Conservation (phyloP, 2,113 vertebrate species). For the Coryphaenoides rupestris region DNA sequence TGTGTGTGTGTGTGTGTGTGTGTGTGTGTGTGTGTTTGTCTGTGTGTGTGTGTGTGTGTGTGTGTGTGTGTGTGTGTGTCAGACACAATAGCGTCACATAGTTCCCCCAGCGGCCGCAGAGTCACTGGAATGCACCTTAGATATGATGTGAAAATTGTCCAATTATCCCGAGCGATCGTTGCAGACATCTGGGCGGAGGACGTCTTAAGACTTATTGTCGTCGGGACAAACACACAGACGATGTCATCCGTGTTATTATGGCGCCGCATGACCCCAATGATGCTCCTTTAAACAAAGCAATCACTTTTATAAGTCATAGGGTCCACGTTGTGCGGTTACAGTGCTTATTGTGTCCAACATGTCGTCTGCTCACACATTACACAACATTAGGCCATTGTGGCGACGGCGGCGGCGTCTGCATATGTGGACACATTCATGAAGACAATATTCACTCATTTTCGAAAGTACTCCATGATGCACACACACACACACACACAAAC, state of each 20-base stretch:
- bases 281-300: constrained; percentile 1
- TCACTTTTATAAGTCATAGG: constrained; percentile 2
- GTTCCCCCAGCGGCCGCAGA: not conserved
- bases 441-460: too few species aligned
- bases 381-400: not conserved
- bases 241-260: constrained; percentile 11
- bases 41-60: too few species aligned
- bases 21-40: too few species aligned
- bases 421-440: not conserved
- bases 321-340: not conserved
- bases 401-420: not conserved
- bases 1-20: too few species aligned
- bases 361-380: not conserved
- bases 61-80: constrained; percentile 3
- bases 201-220: too few species aligned
- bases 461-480: too few species aligned
- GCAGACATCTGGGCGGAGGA: not conserved
- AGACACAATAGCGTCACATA: too few species aligned
- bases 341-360: not conserved
- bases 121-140: constrained; percentile 6
- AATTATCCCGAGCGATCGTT: not conserved
- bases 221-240: constrained; percentile 2
- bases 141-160: constrained; percentile 14
- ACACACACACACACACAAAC: too few species aligned
- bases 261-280: constrained; percentile 4